Base-by-base conservation (phyloP, 2,888 invertebrate species). In the Geotrupes spiniger region DNA sequence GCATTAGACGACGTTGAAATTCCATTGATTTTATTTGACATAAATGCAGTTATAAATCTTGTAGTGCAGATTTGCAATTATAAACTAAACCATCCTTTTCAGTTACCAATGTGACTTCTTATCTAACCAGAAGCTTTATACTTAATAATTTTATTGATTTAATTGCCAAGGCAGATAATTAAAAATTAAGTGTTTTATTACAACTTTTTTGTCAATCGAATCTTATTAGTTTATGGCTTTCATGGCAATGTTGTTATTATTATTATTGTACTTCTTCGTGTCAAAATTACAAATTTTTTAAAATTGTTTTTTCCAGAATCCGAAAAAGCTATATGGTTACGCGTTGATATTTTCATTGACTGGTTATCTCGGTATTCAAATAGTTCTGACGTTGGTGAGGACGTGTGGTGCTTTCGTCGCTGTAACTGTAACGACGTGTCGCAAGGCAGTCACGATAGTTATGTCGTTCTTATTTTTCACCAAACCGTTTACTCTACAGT, bases 381-480 rank as follows among this genome's bases (percentile, higher is more conserved):
- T 96, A 27, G 96, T 98, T 2, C 76, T 98, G 15, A 92, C 91
- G 0, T 72, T 95, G 49, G 94, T 98, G 0, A 81, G 90, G 60
- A 86, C 87, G 26, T 87, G 88, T 66, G 97, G 96, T 25, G 97
- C 96, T 5, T 87, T 96, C 11, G 82, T 89, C 27, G 94, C 97
- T 0, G 96, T 95, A 0, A 96, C 96, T 0, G 92, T 95, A 1
- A 92, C 92, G 8, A 92, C 92, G 0, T 89, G 87, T 64, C 77
- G 92, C 39, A 96, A 97, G 75, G 94, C 92, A 1, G 80, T 97
- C 11, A 92, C 96, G 2, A 95, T 97, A 46, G 77, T 92, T 25
- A 79, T 97, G 56, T 97, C 96, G 0, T 98, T 98, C 74, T 59
- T 96, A 43, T 83, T 96, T 64, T 98, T 98, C 70, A 84, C 87